phyloP scores from a whole-genome alignment of 92 coral and sea anemone species.

The Anthopleura xanthogrammica region DNA sequence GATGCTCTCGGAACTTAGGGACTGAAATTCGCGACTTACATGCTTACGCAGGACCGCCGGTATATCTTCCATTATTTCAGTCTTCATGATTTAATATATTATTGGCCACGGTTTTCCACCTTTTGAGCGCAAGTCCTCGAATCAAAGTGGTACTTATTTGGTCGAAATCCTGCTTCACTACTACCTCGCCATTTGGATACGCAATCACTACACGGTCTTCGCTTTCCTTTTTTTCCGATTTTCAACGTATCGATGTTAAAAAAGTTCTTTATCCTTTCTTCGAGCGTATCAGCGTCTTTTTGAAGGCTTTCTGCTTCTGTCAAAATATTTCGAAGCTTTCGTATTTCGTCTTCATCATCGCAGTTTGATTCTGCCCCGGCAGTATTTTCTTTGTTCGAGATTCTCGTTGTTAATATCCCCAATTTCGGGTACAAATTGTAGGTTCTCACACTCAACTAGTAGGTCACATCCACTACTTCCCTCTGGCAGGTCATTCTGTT shows the following conservation, averaged over 20 bases:
- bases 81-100: constrained; percentile 33
- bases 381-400: neutral
- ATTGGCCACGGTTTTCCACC: constrained; percentile 58
- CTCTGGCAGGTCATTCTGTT: neutral
- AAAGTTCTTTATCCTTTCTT: neutral
- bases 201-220: constrained; percentile 28
- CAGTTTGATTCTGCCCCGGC: neutral
- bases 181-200: constrained; percentile 43
- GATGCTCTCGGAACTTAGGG: constrained; percentile 37
- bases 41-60: constrained; percentile 24
- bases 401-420: too few species aligned
- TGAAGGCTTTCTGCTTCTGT: neutral
- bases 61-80: constrained; percentile 20
- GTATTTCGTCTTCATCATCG: neutral
- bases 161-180: constrained; percentile 31
- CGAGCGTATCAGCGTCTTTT: neutral
- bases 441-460: too few species aligned
- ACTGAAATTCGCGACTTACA: constrained; percentile 38
- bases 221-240: constrained; percentile 3
- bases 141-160: constrained; percentile 31
- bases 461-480: too few species aligned
- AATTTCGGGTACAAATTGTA: too few species aligned
- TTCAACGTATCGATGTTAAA: constrained; percentile 20
- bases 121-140: constrained; percentile 36
- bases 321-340: neutral